phyloP scores from a whole-genome alignment of 2,888 invertebrate species.

The Acanthoscelides obtectus region DNA sequence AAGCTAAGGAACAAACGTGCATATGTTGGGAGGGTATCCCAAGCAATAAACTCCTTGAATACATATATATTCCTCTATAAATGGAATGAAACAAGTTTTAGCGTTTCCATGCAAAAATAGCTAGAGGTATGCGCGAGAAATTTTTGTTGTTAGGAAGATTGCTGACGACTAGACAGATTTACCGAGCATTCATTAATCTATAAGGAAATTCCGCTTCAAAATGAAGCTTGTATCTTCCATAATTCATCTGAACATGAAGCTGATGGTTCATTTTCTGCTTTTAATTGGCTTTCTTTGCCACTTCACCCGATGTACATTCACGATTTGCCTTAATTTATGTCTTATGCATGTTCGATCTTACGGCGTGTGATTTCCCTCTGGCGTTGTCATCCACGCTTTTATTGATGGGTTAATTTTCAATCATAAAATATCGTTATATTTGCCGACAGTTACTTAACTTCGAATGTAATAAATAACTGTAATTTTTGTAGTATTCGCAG shows the following conservation, averaged over 20 bases:
- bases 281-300: not conserved
- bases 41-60: not conserved
- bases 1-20: not conserved
- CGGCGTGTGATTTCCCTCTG: not conserved
- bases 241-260: not conserved
- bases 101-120: not conserved
- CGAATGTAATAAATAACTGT: not conserved
- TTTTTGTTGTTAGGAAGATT: not conserved
- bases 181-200: not conserved
- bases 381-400: not conserved
- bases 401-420: not conserved
- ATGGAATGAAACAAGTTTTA: not conserved
- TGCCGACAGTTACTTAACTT: not conserved
- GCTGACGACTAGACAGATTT: not conserved
- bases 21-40: not conserved
- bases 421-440: not conserved
- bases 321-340: not conserved
- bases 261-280: not conserved
- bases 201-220: not conserved
- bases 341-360: not conserved
- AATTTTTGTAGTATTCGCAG: not conserved
- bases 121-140: not conserved
- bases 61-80: not conserved
- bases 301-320: not conserved
- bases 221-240: not conserved